phyloP scores from a whole-genome alignment of 2,888 invertebrate genomes.

The Torymus auratus region DNA sequence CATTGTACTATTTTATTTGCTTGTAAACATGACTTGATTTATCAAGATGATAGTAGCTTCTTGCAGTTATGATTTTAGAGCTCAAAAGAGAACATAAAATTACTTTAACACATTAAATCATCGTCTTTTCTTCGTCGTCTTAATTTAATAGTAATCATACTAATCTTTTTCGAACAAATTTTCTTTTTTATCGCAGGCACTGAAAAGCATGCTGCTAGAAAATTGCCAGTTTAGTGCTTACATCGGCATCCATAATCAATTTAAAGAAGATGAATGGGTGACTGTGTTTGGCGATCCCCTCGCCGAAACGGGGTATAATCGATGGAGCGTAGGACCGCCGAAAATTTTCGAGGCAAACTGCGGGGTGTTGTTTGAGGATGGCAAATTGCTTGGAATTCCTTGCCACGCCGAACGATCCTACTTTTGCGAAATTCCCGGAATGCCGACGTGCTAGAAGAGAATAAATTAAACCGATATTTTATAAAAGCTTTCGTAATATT shows the following conservation, averaged over 20 bases:
- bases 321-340: constrained; percentile 57
- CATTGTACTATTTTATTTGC: too few relatives aligned
- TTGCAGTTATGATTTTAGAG: too few relatives aligned
- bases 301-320: constrained; percentile 55
- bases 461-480: constrained; percentile 53
- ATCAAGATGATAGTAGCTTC: too few relatives aligned
- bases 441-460: constrained; percentile 41
- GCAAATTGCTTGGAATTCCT: constrained; percentile 59
- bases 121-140: constrained; percentile 21
- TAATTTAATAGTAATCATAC: constrained; percentile 32
- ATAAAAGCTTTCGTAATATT: constrained; percentile 30
- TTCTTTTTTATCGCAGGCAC: constrained; percentile 44
- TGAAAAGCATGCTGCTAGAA: constrained; percentile 56
- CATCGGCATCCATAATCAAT: constrained; percentile 60
- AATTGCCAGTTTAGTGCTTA: constrained; percentile 59
- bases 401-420: constrained; percentile 52
- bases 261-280: constrained; percentile 58
- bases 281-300: constrained; percentile 57
- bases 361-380: constrained; percentile 57
- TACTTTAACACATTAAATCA: constrained; percentile 8
- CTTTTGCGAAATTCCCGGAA: constrained; percentile 57
- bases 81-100: neutral
- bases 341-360: constrained; percentile 57
- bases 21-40: too few relatives aligned
- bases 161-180: constrained; percentile 18